Conservation (phyloP, 1,140 invertebrate genomes). For the Saccostrea glomerata region DNA sequence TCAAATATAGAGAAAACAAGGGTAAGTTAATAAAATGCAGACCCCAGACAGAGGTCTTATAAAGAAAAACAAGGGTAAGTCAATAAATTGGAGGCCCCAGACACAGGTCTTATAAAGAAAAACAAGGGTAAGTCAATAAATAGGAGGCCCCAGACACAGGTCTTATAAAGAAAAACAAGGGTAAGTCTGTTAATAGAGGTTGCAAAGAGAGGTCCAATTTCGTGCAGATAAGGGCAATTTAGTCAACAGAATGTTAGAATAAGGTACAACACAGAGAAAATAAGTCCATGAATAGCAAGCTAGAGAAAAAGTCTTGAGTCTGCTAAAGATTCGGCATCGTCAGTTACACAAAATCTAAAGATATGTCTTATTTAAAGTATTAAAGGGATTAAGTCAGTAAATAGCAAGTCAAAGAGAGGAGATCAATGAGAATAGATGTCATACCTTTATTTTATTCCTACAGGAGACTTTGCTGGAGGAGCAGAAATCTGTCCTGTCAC, state of each 20-base stretch:
- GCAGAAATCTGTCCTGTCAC: slow-evolving; percentile 69
- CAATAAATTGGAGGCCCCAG: too few relatives aligned
- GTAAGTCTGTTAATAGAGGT: slow-evolving; percentile 55
- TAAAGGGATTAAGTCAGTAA: background rate
- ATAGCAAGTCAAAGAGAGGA: slow-evolving; percentile 65
- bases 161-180: slow-evolving; percentile 41
- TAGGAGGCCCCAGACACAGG: slow-evolving; percentile 42
- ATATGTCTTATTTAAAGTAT: background rate
- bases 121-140: background rate
- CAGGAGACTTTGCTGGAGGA: slow-evolving; percentile 75
- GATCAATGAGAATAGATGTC: background rate
- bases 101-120: too few relatives aligned
- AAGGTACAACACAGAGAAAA: background rate
- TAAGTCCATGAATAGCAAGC: background rate
- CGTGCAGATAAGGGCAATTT: too few relatives aligned
- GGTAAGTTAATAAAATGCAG: slow-evolving; percentile 62
- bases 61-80: background rate
- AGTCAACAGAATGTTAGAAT: background rate
- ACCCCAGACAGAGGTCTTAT: background rate
- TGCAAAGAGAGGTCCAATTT: too few relatives aligned
- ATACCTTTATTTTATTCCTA: background rate
- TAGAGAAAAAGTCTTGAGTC: too few relatives aligned
- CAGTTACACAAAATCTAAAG: too few relatives aligned
- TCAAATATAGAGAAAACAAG: slow-evolving; percentile 71
- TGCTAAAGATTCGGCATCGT: too few relatives aligned